Evolutionary conservation across 2,113 vertebrate genomes (phyloP), one percentile per base, ranked within the genome.

Genomic region (Podarcis cretensis): DNA sequence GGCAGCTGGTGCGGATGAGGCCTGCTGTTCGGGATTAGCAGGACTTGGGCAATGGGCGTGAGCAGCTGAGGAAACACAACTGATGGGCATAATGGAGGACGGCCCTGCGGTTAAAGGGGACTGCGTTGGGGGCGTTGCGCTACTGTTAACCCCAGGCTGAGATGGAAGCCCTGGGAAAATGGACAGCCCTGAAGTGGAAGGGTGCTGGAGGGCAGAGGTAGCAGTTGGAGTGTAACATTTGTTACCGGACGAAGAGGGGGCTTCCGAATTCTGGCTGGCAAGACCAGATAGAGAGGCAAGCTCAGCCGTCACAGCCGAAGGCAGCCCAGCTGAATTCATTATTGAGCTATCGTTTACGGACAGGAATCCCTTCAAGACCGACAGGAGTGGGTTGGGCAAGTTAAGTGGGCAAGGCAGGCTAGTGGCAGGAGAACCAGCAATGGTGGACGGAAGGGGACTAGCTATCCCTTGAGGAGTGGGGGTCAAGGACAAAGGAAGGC

Each of bases 161-260:
- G 96, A 94, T 14, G 96, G 91, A 87, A 97, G 94, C 82, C 97
- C 96, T 13, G 97, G 92, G 88, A 98, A 97, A 92, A 96, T n/a
- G 71, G 97, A 96, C 90, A 97, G 89, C 5, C 92, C 96, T 0
- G 98, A 97, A 54, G 98, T 96, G 74, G 98, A 97, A n/a, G 97
- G 95, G 86, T 96, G 95, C 76, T 97, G 98, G 8, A 96, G 86
- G 63, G 97, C 87, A 3, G 97, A 95, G 2, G 95, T 93, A 81
- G 97, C 97, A n/a, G 98, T 96, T 6, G 98, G 97, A 76, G 97
- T 97, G 88, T 98, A 99, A 95, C 98, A 97, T 89, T 98, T 98
- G 93, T 96, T 98, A 84, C 98, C 94, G 32, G 98, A 98, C 27
- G 97, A 94, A 43, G 94, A 92, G 23, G 94, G 68, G 63, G 95